These are phyloP conservation scores for Pavo muticus DNA, from an alignment of 2,113 vertebrate genomes.

Conservation along the genomic window DNA sequence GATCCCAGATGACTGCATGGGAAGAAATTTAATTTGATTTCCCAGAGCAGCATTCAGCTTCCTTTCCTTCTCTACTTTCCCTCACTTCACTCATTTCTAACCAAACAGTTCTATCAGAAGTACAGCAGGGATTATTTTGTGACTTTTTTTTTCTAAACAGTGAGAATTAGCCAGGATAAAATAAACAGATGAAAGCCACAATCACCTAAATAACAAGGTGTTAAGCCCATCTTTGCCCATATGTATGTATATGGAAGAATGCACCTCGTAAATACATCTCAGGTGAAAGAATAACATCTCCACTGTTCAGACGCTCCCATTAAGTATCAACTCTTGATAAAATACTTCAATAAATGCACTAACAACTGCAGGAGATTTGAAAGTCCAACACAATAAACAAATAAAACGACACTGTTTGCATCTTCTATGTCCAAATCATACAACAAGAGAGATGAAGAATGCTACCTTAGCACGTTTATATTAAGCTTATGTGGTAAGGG, in stretches of 20 bases:
- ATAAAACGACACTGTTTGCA: background rate
- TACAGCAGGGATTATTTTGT: background rate
- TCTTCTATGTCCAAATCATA: background rate
- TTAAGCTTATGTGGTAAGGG: background rate
- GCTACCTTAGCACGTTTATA: background rate
- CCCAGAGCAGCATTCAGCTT: background rate
- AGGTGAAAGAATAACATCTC: too few relatives aligned
- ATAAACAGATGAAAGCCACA: background rate
- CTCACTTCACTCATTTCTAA: background rate
- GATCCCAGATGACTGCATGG: background rate
- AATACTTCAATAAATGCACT: background rate
- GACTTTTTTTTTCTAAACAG: background rate
- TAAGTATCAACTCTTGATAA: background rate
- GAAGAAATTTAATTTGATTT: background rate
- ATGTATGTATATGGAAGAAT: background rate
- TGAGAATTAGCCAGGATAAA: background rate
- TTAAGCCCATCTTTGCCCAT: background rate
- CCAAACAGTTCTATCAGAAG: background rate
- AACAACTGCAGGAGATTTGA: background rate
- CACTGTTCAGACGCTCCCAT: background rate
- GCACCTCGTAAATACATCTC: background rate
- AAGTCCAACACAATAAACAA: background rate
- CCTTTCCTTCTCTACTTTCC: background rate
- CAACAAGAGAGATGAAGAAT: fast-evolving
- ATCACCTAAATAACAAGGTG: background rate